phyloP scores from a whole-genome alignment of 2,888 invertebrate genomes.

The Gibbula magus region DNA sequence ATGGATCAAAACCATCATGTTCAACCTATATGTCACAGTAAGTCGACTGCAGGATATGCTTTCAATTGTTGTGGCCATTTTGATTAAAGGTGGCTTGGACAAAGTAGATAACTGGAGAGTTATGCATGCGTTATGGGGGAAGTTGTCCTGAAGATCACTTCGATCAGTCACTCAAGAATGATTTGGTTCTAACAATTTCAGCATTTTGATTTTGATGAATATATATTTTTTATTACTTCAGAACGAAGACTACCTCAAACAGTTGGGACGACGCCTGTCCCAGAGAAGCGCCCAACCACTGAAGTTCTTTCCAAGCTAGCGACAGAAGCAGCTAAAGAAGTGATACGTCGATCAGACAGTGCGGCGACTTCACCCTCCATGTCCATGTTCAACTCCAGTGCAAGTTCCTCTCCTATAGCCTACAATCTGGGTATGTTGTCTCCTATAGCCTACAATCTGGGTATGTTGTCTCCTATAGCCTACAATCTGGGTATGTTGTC shows the following conservation, averaged over 20 bases:
- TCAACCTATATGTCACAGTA: too few relatives aligned
- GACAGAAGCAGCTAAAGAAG: constrained; percentile 70
- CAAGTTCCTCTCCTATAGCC: constrained; percentile 53
- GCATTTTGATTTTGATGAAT: not conserved
- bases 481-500: constrained; percentile 78
- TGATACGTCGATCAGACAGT: constrained; percentile 52
- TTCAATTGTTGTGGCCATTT: too few relatives aligned
- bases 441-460: constrained; percentile 77
- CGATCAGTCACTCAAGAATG: not conserved
- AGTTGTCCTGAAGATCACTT: too few relatives aligned
- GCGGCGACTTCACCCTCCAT: constrained; percentile 67
- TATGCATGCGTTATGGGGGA: too few relatives aligned
- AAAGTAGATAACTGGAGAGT: too few relatives aligned
- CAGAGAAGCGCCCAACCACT: constrained; percentile 67
- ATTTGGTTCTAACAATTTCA: not conserved
- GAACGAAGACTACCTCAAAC: constrained; percentile 55
- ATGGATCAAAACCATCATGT: too few relatives aligned
- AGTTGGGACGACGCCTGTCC: constrained; percentile 55
- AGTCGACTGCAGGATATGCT: too few relatives aligned
- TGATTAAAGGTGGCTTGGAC: too few relatives aligned
- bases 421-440: constrained; percentile 77
- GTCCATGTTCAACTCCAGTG: constrained; percentile 65
- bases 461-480: constrained; percentile 57
- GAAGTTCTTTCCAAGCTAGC: constrained; percentile 72
- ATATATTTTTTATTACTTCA: constrained; percentile 38